phyloP scores from a whole-genome alignment of 1,140 invertebrate genomes.

The Bombus waltoni region DNA sequence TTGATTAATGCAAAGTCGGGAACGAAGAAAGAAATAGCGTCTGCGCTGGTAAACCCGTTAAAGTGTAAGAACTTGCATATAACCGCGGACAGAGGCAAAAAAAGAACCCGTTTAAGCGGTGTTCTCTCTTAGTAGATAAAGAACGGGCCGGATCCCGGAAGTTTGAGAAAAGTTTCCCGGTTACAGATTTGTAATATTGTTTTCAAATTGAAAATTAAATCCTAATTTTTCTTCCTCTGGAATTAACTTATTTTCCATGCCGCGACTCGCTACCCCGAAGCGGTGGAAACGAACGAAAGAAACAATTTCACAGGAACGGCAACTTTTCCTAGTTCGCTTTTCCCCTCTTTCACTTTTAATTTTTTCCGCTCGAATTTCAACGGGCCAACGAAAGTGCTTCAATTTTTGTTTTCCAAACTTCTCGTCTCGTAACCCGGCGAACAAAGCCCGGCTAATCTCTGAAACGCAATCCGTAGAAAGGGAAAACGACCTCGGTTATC shows the following conservation, averaged over 20 bases:
- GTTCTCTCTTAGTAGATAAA: background rate
- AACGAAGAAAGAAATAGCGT: background rate
- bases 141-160: background rate
- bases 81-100: background rate
- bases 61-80: background rate
- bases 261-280: too few relatives aligned
- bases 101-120: background rate
- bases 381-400: background rate
- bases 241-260: conserved; percentile 15
- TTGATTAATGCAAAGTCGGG: background rate
- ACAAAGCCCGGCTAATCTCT: conserved; percentile 3
- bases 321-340: background rate
- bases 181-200: conserved; percentile 22
- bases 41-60: conserved; percentile 2
- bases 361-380: conserved; percentile 14
- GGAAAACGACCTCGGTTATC: conserved; percentile 11
- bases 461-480: conserved; percentile 17
- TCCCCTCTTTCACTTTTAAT: conserved; percentile 7
- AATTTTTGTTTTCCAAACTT: conserved; percentile 10
- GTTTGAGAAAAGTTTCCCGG: background rate
- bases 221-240: background rate
- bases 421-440: background rate
- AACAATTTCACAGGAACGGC: conserved; percentile 1
- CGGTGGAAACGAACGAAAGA: background rate
- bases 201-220: conserved; percentile 37